These are phyloP conservation scores for Gopherus flavomarginatus DNA, from an alignment of 2,113 vertebrate genomes.

Conservation along the genomic window DNA sequence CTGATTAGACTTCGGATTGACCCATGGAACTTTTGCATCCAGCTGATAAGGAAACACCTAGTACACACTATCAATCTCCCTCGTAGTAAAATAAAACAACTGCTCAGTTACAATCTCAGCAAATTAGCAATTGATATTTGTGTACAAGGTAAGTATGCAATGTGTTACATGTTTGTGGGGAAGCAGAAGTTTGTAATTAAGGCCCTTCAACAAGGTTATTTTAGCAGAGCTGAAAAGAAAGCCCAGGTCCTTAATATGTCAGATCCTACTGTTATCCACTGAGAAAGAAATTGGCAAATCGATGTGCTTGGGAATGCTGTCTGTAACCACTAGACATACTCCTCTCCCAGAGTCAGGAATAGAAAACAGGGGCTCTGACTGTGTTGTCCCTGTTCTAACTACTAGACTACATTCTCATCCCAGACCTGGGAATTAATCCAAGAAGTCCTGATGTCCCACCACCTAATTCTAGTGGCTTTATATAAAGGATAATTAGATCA, in stretches of 20 bases:
- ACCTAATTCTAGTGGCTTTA: not conserved
- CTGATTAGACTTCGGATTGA: not conserved
- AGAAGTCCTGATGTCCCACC: not conserved
- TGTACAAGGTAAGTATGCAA: not conserved
- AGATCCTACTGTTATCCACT: not conserved
- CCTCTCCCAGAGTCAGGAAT: not conserved
- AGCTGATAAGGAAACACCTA: not conserved
- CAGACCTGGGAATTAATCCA: not conserved
- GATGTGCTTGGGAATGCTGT: not conserved
- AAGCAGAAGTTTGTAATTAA: constrained; percentile 38
- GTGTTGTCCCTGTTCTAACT: not conserved
- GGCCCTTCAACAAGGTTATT: not conserved
- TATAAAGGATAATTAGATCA: not conserved
- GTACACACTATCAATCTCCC: not conserved
- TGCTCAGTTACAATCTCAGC: constrained; percentile 10
- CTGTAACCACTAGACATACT: not conserved
- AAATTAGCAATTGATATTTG: not conserved
- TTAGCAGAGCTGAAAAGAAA: constrained; percentile 20
- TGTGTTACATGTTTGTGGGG: not conserved
- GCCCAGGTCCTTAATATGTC: not conserved
- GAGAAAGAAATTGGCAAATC: not conserved
- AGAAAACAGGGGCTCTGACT: not conserved
- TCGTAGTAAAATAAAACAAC: not conserved
- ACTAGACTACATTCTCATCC: not conserved
- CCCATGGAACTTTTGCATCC: not conserved